These are phyloP conservation scores for Prionchulus punctatus DNA, from an alignment of 2,888 invertebrate species.

Conservation along the genomic window DNA sequence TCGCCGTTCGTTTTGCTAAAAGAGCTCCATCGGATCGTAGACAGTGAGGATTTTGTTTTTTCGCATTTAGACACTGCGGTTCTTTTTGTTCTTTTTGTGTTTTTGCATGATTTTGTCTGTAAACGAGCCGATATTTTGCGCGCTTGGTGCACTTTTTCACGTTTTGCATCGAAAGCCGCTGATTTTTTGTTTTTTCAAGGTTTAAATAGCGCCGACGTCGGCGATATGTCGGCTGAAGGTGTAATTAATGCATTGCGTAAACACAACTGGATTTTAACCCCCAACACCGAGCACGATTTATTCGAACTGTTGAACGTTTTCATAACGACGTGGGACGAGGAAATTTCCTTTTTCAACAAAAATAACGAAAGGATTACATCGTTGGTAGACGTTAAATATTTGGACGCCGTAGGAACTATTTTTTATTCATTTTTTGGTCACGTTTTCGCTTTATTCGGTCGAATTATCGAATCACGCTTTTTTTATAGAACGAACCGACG, in stretches of 20 bases:
- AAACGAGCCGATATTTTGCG: not conserved
- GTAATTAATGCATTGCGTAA: conserved; percentile 57
- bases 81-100: not conserved
- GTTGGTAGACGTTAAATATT: not conserved
- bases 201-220: not conserved
- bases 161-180: not conserved
- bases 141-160: not conserved
- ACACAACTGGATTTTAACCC: conserved; percentile 62
- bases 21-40: not conserved
- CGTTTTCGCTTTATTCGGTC: too few relatives aligned
- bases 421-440: too few relatives aligned
- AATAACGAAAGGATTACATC: not conserved
- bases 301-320: conserved; percentile 79
- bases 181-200: not conserved
- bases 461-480: too few relatives aligned
- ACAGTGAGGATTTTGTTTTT: too few relatives aligned
- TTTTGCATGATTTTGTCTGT: not conserved
- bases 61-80: too few relatives aligned
- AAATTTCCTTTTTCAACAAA: conserved; percentile 34
- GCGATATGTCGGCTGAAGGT: conserved; percentile 26
- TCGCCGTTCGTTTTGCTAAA: not conserved
- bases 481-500: too few relatives aligned
- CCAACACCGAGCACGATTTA: conserved; percentile 70
- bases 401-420: not conserved
- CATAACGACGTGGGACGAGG: conserved; percentile 73